Evolutionary conservation across 2,888 invertebrate genomes (phyloP), one percentile per base, ranked within the genome.

Genomic region (Lymantria dispar): DNA sequence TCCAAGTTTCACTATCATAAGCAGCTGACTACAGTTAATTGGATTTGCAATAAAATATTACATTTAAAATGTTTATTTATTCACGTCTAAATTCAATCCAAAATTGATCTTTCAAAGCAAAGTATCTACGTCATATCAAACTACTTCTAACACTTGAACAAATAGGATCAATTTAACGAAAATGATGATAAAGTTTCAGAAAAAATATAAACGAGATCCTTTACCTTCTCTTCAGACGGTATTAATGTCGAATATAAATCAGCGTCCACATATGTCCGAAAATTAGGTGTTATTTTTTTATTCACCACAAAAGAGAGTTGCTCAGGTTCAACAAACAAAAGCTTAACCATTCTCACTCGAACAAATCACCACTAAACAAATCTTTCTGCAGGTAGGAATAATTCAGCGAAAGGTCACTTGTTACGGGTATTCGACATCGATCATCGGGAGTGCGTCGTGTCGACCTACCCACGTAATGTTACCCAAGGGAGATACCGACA

Each of bases 381-480:
- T 81, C 80, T 85, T 87, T 87, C 86, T 83, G 83, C 86, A 84
- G 86, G 86, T 85, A 86, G 78, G 78, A 89, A 89, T 90, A 90
- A 90, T 90, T 89, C 85, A 88, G 74, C 68, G 78, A 87, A 87
- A 90, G 90, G 90, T 90, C 90, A 91, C 89, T 86, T 88, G 89
- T 89, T 86, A 86, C 83, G 83, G 87, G 85, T 81, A 81, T 86
- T 84, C 85, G 82, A 80, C 89, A 89, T 91, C 90, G 90, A 91
- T 91, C 91, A 91, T 91, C 85, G 83, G 85, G 86, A 85, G 86
- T 85, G 82, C 83, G 87, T 80, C 75, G 83, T 76, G 80, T 74
- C 83, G 85, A 80, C 83, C 86, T 83, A 78, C 79, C 79, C 81
- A 79, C 78, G 80, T 90, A 90, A 90, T 88, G 87, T 83, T 70